Evolutionary conservation across 2,113 vertebrate genomes (phyloP).

Genomic region (Panthera tigris): DNA sequence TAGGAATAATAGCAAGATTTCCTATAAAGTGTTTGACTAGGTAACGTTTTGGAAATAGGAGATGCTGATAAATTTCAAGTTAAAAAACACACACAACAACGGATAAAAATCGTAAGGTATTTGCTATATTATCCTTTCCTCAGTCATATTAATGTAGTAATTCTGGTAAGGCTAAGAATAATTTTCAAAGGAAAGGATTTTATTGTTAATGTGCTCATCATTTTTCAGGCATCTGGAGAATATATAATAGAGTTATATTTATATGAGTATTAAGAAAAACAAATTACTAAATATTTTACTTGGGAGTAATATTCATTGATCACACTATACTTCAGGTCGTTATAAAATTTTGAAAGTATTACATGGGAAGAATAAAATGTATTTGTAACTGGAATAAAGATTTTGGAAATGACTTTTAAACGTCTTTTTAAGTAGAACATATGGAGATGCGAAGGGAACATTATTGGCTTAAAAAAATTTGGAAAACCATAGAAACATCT

Average conservation of each 20-base stretch:
- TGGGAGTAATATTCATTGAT: background rate
- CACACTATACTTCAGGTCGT: background rate
- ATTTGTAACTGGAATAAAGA: background rate
- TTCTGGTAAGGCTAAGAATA: background rate
- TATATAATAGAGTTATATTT: background rate
- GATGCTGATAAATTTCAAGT: background rate
- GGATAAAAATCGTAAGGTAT: background rate
- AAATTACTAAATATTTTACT: background rate
- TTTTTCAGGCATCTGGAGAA: background rate
- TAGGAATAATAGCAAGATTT: background rate
- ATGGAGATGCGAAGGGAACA: background rate
- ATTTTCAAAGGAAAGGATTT: background rate
- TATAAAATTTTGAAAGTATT: background rate
- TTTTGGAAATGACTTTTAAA: conserved; percentile 35
- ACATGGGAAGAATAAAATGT: background rate
- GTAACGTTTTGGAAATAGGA: background rate
- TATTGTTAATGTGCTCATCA: background rate
- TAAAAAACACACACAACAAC: background rate
- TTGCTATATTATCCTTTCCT: background rate
- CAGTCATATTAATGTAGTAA: background rate
- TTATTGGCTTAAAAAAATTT: background rate
- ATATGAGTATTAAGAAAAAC: background rate
- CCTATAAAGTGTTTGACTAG: background rate
- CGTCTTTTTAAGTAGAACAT: conserved; percentile 28
- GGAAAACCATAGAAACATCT: conserved; percentile 23